phyloP scores from a whole-genome alignment of 2,888 invertebrate species.

The Drosophila barbarae region DNA sequence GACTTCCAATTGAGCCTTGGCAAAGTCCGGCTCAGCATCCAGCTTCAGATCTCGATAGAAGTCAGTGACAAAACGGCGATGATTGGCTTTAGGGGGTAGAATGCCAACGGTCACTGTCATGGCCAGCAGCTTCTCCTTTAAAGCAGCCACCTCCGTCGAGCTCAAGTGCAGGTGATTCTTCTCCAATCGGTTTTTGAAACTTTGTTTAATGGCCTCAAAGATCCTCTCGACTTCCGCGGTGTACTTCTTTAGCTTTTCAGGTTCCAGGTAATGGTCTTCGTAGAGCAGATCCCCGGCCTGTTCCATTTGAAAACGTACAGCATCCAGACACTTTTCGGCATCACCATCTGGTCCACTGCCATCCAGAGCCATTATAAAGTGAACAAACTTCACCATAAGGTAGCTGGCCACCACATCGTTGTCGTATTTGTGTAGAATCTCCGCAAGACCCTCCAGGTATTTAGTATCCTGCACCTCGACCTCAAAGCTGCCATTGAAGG shows the following conservation, averaged over 20 bases:
- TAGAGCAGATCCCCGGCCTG: neutral
- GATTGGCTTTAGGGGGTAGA: neutral
- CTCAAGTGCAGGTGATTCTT: neutral
- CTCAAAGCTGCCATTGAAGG: neutral
- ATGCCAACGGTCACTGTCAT: neutral
- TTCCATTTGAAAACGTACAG: slow-evolving; percentile 3
- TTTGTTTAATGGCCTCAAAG: neutral
- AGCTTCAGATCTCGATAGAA: neutral
- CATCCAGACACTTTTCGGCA: neutral
- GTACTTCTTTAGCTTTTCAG: neutral
- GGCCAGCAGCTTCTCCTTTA: neutral
- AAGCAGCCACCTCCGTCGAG: neutral
- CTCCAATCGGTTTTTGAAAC: neutral
- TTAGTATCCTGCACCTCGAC: neutral
- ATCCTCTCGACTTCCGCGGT: neutral
- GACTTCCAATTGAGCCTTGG: slow-evolving; percentile 1
- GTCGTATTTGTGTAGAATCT: neutral
- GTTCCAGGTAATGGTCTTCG: neutral
- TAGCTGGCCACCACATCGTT: slow-evolving; percentile 1
- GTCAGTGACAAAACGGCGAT: slow-evolving; percentile 4
- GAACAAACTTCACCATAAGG: slow-evolving; percentile 3
- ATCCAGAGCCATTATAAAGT: slow-evolving; percentile 1
- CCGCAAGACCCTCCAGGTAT: neutral
- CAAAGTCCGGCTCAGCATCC: neutral
- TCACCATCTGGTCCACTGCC: neutral